Evolutionary conservation across 92 coral and sea anemone genomes (phyloP), one percentile per base, ranked within the genome.

Genomic region (Palythoa heliodiscus): DNA sequence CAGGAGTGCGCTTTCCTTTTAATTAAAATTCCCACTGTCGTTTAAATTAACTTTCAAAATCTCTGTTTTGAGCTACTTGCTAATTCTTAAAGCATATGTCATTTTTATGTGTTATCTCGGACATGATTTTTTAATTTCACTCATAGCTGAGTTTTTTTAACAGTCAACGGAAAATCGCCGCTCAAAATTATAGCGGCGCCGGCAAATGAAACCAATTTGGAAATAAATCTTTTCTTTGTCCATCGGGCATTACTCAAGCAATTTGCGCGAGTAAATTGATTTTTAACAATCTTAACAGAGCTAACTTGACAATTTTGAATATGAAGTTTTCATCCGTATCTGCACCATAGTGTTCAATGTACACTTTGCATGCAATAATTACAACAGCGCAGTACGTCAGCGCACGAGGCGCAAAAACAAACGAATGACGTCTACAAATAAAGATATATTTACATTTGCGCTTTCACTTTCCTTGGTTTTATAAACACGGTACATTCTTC

Each of bases 11-110:
- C 64, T 80, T 47, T 80, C 84, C 7, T 8, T 67, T 66, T 80
- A 80, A 80, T 80, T 80, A 80, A 80, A 80, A 80, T 80, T 64
- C 63, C 73, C 84, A 64, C 84, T 58, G 81, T 64, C 74, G 22
- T 80, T 73, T 80, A 63, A 63, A 80, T 43, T 64, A 80, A 66
- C 50, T 40, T 40, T 47, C 9, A 80, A 66, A 80, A 7, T 52
- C 53, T 22, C 61, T 63, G 57, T 58, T 80, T 43, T 25, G 74
- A 20, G 14, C 43, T 66, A 37, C 50, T 66, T 23, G 23, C 57
- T 48, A 80, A 80, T 66, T 80, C 48, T 23, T 64, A 13, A 63
- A 80, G 84, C 84, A 80, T 70, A 66, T 80, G 84, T 29, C 35
- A 29, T 29, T 29, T 29, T 29, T 29, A 29, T 29, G 60, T 23